A percentile compares a stretch with the other conserved stretches of the same genome.
These are phyloP conservation scores for Acromyrmex echinatior DNA, from an alignment of 1,140 invertebrate species.

Conservation along the genomic window DNA sequence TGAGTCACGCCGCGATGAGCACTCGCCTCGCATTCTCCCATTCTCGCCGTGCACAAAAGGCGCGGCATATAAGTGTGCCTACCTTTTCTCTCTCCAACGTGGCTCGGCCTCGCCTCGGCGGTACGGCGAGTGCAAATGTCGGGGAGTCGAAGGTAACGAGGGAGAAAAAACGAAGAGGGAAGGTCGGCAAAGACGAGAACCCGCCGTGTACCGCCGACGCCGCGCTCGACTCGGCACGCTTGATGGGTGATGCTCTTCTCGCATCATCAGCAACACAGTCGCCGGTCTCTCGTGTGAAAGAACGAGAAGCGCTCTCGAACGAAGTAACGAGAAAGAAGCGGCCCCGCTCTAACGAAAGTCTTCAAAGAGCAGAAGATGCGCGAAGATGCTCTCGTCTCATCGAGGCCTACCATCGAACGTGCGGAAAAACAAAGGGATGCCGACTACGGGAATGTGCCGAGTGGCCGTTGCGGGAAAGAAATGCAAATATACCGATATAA, in stretches of 20 bases:
- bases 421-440: constrained; percentile 43
- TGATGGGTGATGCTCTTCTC: constrained; percentile 69
- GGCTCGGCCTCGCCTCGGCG: constrained; percentile 10
- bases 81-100: constrained; percentile 39
- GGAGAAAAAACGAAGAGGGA: constrained; percentile 47
- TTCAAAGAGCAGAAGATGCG: constrained; percentile 25
- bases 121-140: constrained; percentile 70
- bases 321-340: constrained; percentile 43
- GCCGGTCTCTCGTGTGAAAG: constrained; percentile 51
- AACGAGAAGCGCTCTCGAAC: constrained; percentile 48
- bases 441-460: background rate
- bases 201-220: background rate
- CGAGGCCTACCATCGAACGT: constrained; percentile 11
- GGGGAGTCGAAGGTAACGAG: constrained; percentile 74
- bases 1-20: constrained; percentile 72
- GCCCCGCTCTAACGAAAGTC: constrained; percentile 23
- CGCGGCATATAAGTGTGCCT: constrained; percentile 65
- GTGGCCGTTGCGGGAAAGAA: background rate
- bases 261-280: constrained; percentile 68
- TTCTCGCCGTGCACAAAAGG: constrained; percentile 64
- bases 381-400: constrained; percentile 7
- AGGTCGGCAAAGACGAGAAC: constrained; percentile 28
- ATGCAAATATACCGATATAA: background rate
- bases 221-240: constrained; percentile 42
- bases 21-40: constrained; percentile 54